Base-by-base conservation (phyloP, 2,888 invertebrate genomes). In the Melangyna quadrimaculata region DNA sequence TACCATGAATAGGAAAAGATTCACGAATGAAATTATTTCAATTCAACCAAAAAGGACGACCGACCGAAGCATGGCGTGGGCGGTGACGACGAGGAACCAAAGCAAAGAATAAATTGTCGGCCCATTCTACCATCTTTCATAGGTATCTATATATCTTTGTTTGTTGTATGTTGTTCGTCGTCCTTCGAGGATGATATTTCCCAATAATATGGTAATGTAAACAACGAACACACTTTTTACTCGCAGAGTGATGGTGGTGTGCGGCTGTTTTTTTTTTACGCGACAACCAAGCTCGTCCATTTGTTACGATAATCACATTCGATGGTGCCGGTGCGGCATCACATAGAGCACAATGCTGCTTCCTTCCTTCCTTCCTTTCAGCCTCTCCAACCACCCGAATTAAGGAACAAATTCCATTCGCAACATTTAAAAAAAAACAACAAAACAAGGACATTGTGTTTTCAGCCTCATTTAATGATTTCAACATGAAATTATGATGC, bases 391-490 rank as follows among this genome's bases (percentile, higher is more conserved):
- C 27, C n/a, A 63, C 12, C 22, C 22, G 22, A 63, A 37, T 29
- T 27, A 63, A 43, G 3, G 17, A 43, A 37, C 24, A 48, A 65
- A 77, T 61, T 70, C 70, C 48, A 74, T 48, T 83, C 83, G 74
- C 57, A 65, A 79, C 79, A 79, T 71, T 74, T 59, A 70, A 29
- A 74, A 37, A 59, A 43, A 19, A 37, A 19, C n/a, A 6, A 32
- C 32, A 37, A 37, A 73, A 73, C 72, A 78, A 78, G 78, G 78
- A 83, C 78, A 83, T 78, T 78, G 78, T 83, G 73, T 78, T 83
- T 80, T 84, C 75, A 79, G 79, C 84, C 80, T 75, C 84, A 84
- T 84, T 84, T 75, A 84, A 84, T 61, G 84, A 84, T 84, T 84
- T 75, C 75, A 72, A 75, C 80, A 84, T 80, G 84, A 72, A 84